Evolutionary conservation across 1,140 invertebrate genomes (phyloP).

Genomic region (Matsumurasca onukii): DNA sequence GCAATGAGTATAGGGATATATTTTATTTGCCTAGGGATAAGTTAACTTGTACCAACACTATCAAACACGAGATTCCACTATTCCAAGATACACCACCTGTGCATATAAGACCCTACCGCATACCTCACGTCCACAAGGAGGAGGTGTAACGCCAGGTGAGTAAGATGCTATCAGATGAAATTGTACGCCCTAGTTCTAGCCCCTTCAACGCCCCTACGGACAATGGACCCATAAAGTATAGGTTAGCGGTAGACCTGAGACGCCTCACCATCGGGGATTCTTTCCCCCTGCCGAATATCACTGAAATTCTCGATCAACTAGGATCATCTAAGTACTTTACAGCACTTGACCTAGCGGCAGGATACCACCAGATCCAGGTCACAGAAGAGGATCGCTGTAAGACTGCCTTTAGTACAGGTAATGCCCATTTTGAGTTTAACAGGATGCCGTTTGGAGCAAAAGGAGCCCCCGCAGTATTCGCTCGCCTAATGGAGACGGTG

Average conservation of each 20-base stretch:
- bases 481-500: constrained; percentile 44
- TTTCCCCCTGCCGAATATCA: constrained; percentile 53
- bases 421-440: constrained; percentile 35
- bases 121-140: neutral
- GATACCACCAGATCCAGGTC: constrained; percentile 45
- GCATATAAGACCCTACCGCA: neutral
- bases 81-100: neutral
- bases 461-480: constrained; percentile 34
- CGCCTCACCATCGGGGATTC: constrained; percentile 42
- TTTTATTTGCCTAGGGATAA: constrained; percentile 4
- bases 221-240: constrained; percentile 18
- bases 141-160: neutral
- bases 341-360: constrained; percentile 36
- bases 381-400: constrained; percentile 31
- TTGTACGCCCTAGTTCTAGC: neutral
- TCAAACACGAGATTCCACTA: constrained; percentile 8
- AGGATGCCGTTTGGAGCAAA: constrained; percentile 37
- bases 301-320: constrained; percentile 49
- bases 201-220: constrained; percentile 35
- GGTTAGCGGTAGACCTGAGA: constrained; percentile 38
- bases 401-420: constrained; percentile 37
- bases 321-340: constrained; percentile 41
- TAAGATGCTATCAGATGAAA: neutral
- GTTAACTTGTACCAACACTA: constrained; percentile 4
- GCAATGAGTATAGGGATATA: neutral